Base-by-base conservation (phyloP, 30 jellyfish, hydroid and myxozoan genomes). In the Aurelia aurita region DNA sequence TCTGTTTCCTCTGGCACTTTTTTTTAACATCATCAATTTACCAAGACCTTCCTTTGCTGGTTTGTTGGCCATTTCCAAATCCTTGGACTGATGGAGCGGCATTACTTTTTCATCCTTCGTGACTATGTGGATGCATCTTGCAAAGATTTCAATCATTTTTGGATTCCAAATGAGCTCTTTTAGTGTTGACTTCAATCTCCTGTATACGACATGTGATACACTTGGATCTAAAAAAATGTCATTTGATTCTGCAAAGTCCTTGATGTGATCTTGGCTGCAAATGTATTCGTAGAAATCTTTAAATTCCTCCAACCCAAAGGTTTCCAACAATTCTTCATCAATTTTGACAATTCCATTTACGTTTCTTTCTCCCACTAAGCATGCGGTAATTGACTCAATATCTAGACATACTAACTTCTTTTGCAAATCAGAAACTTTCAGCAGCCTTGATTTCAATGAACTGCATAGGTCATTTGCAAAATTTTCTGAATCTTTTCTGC, bases 341-440 rank as follows among this genome's bases (percentile, higher is more conserved):
- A 68, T 22, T 35, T 35, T 35, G 59, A 68, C 79, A 15, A 68
- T 23, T 22, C 79, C 28, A 10, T 68, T 15, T 5, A 13, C 35
- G 58, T 68, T 68, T 18, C 79, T 15, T 68, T 68, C 79, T 31
- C 79, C 58, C 29, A 55, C 35, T 23, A 68, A 22, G 58, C 79
- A 68, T 22, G 3, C 74, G 21, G 14, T 28, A 7, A 62, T 15
- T 19, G 21, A 28, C 21, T 62, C 74, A 62, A 62, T 20, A 28
- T 62, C 74, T 28, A 62, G 21, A 27, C 74, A 62, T 15, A 26
- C 74, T 0, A 62, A 16, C 27, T 62, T 62, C 34, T 62, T 20
- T 62, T 62, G 74, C 74, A 62, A 2, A 18, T 62, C 74, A 62
- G 74, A 62, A 2, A 62, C 31, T 27, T 62, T 62, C 43, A 28